Evolutionary conservation across 2,113 vertebrate genomes (phyloP).

Genomic region (Accipiter cooperii): DNA sequence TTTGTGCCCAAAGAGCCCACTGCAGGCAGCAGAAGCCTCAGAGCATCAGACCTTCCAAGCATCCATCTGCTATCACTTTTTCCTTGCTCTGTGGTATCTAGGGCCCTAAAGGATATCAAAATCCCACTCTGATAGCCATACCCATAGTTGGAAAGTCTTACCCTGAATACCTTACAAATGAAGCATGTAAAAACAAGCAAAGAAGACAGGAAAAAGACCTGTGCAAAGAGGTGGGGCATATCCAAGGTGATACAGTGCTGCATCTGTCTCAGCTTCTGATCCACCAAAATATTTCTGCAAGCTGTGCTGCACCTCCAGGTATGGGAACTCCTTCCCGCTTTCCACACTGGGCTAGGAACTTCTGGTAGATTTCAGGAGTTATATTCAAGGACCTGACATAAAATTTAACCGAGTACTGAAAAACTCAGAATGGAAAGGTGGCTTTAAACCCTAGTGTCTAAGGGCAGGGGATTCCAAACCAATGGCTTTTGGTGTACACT

Average conservation of each 20-base stretch:
- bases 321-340: fast-evolving
- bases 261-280: background rate
- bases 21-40: background rate
- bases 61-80: background rate
- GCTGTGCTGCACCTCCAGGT: background rate
- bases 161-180: background rate
- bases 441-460: background rate
- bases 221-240: background rate
- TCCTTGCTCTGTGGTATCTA: background rate
- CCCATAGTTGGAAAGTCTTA: background rate
- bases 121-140: background rate
- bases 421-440: background rate
- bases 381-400: background rate
- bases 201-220: background rate
- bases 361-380: background rate
- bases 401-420: background rate
- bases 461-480: background rate
- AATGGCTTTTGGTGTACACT: background rate
- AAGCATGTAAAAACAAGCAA: background rate
- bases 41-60: background rate
- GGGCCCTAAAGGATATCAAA: background rate
- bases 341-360: background rate
- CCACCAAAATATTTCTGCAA: background rate
- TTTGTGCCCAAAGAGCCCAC: background rate
- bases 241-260: background rate